A percentile compares a stretch with the other conserved stretches of the same genome.
phyloP scores from a whole-genome alignment of 2,113 vertebrate genomes.

The Spea multiplicata region DNA sequence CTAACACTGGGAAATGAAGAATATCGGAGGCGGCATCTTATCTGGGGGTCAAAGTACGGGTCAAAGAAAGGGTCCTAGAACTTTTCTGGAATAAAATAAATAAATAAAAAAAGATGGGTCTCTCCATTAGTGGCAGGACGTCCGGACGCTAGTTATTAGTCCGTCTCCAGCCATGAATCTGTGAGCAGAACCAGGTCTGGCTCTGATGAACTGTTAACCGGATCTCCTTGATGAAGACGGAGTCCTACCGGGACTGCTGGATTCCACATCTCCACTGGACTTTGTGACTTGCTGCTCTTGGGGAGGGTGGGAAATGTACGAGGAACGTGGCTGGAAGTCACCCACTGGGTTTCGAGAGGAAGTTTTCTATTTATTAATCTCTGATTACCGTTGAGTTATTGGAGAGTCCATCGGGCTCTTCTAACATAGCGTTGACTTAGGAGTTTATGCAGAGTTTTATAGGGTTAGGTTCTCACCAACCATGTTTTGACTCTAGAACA shows the following conservation, averaged over 20 bases:
- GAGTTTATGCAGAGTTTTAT: conserved; percentile 71
- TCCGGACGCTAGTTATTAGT: conserved; percentile 60
- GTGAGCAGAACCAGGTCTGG: conserved; percentile 24
- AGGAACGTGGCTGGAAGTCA: conserved; percentile 32
- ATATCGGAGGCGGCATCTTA: conserved; percentile 45
- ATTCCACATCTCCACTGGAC: conserved; percentile 16
- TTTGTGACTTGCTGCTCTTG: neutral
- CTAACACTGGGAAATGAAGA: conserved; percentile 43
- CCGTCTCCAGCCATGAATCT: neutral
- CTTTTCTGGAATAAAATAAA: neutral
- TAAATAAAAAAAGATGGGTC: conserved; percentile 49
- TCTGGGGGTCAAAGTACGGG: conserved; percentile 49
- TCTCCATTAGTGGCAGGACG: conserved; percentile 62
- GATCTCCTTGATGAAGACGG: neutral
- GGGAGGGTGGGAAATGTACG: neutral
- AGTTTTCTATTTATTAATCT: conserved; percentile 50
- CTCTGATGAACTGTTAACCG: conserved; percentile 7
- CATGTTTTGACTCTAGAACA: conserved; percentile 21
- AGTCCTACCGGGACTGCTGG: conserved; percentile 59
- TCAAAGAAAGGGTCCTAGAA: neutral
- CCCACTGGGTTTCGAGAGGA: conserved; percentile 13
- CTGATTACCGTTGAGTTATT: conserved; percentile 32
- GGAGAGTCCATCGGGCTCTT: conserved; percentile 58
- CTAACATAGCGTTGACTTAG: conserved; percentile 60
- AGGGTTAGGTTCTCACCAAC: conserved; percentile 52